These are phyloP conservation scores for Zosterops japonicus DNA, from an alignment of 2,113 vertebrate genomes.

Conservation along the genomic window DNA sequence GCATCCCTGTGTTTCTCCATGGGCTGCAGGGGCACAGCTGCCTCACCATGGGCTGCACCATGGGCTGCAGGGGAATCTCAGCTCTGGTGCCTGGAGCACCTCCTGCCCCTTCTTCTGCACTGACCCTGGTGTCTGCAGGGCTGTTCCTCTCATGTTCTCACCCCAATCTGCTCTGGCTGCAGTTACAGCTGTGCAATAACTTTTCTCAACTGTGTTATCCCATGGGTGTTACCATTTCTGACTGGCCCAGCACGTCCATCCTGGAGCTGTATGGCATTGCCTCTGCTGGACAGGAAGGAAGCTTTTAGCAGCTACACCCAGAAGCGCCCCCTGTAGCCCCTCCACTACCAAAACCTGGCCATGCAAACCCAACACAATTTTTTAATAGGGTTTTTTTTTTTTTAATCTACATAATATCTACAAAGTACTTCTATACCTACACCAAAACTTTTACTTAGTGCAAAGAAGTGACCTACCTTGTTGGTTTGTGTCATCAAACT, in stretches of 20 bases:
- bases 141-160: neutral
- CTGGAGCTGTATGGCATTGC: neutral
- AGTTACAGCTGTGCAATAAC: neutral
- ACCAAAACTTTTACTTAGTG: neutral
- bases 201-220: neutral
- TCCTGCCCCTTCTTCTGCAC: no score
- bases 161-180: rapidly evolving
- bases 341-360: neutral
- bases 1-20: no score
- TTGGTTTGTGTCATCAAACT: neutral
- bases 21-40: no score
- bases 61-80: no score
- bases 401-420: neutral
- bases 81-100: no score
- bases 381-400: no score
- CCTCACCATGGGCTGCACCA: no score
- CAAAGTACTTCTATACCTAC: neutral
- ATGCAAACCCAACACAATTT: neutral
- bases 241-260: rapidly evolving
- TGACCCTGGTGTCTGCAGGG: neutral
- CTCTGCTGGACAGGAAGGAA: neutral
- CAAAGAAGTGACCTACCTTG: neutral
- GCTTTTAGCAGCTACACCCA: neutral
- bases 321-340: neutral
- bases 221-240: neutral